A percentile compares a stretch with the other conserved stretches of the same genome.
phyloP scores from a whole-genome alignment of 2,797 vertebrate genomes.

The Pachyuromys duprasi region DNA sequence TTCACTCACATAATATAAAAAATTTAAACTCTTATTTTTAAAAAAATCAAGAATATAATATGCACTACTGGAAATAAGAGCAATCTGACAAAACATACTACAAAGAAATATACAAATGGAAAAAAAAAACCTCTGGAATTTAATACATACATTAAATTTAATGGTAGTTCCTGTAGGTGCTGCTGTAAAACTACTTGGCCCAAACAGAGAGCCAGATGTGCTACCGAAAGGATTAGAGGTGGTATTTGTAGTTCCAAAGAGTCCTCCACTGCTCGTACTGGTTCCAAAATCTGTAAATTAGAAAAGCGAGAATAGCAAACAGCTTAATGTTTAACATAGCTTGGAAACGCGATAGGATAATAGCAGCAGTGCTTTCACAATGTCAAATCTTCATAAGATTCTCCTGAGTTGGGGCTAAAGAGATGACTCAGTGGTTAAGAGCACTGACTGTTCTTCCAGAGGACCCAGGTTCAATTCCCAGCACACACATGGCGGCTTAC shows the following conservation, averaged over 20 bases:
- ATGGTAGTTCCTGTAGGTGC: slow-evolving; percentile 95
- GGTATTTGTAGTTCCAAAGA: slow-evolving; percentile 96
- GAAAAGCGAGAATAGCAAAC: slow-evolving; percentile 48
- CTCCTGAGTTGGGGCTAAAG: too few species aligned
- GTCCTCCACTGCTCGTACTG: slow-evolving; percentile 93
- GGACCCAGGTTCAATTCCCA: too few species aligned
- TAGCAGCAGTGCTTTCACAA: background rate
- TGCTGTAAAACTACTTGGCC: slow-evolving; percentile 92
- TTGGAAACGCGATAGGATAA: background rate
- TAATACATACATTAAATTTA: slow-evolving; percentile 95
- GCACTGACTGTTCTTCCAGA: too few species aligned
- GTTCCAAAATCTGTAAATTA: slow-evolving; percentile 93
- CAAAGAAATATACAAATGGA: slow-evolving; percentile 51
- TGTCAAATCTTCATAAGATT: background rate
- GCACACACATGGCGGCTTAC: too few species aligned
- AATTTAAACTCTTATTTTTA: background rate
- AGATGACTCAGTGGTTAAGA: too few species aligned
- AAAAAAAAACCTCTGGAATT: background rate
- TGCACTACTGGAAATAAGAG: background rate
- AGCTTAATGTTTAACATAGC: slow-evolving; percentile 4
- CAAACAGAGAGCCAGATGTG: slow-evolving; percentile 93
- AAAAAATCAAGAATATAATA: slow-evolving; percentile 1
- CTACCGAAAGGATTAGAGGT: slow-evolving; percentile 95
- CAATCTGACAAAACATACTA: slow-evolving; percentile 48
- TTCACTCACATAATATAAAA: background rate